phyloP scores from a whole-genome alignment of 1,140 invertebrate genomes.

The Meloidogyne chitwoodi region DNA sequence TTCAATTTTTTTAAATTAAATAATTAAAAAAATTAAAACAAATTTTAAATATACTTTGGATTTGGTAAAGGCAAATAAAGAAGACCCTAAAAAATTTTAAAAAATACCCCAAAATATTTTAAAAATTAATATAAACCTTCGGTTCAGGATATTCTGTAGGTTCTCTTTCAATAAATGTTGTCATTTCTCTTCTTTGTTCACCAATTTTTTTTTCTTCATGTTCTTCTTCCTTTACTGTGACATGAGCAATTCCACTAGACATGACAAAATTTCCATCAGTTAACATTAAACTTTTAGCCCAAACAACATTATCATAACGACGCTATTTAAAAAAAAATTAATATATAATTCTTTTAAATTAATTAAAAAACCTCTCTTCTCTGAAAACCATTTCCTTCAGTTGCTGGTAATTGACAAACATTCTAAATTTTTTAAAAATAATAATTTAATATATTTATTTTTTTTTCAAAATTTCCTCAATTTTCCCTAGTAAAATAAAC shows the following conservation, averaged over 20 bases:
- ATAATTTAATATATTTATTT: not conserved
- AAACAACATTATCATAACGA: conserved; percentile 41
- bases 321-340: not conserved
- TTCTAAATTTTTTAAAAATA: conserved; percentile 23
- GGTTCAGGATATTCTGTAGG: conserved; percentile 49
- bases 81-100: conserved; percentile 38
- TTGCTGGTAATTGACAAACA: conserved; percentile 45
- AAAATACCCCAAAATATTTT: not conserved
- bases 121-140: conserved; percentile 30
- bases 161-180: conserved; percentile 40
- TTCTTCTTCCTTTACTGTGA: conserved; percentile 33
- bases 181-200: conserved; percentile 24
- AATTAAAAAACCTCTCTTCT: conserved; percentile 26
- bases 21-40: not conserved
- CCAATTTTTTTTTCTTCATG: conserved; percentile 8
- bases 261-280: conserved; percentile 43
- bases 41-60: conserved; percentile 19
- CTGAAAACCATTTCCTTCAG: conserved; percentile 41
- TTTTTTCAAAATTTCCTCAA: no score
- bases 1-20: not conserved
- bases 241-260: conserved; percentile 46
- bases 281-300: conserved; percentile 55
- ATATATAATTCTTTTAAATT: not conserved
- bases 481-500: no score
- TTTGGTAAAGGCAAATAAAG: conserved; percentile 56